Conservation (phyloP, 2,888 invertebrate species). For the Nemoura dubitans region DNA sequence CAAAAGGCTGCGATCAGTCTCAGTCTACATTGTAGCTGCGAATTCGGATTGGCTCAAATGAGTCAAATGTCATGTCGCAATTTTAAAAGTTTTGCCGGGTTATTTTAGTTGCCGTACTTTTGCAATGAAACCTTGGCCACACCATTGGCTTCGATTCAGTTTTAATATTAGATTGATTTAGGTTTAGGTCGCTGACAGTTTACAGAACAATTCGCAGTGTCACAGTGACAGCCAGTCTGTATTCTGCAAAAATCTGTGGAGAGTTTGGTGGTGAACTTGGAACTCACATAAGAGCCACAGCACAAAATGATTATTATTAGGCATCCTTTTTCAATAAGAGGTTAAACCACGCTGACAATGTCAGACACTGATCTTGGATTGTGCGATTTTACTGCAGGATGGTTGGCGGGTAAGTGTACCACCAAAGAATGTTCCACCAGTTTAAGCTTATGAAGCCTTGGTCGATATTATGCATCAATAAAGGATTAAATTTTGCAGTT, state of each 20-base stretch:
- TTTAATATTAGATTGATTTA: neutral
- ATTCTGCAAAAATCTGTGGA: neutral
- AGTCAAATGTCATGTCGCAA: neutral
- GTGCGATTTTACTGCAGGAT: constrained; percentile 66
- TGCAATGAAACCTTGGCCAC: neutral
- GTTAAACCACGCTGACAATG: neutral
- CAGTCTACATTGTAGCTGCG: too few relatives aligned
- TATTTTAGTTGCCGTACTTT: neutral
- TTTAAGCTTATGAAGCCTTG: too few relatives aligned
- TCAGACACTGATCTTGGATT: constrained; percentile 34
- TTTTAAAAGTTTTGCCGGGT: neutral
- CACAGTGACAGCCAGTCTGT: neutral
- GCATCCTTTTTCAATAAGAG: neutral
- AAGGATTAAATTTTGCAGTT: too few relatives aligned
- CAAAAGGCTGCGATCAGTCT: neutral
- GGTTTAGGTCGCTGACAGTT: constrained; percentile 7
- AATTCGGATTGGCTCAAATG: neutral
- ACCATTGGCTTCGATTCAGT: neutral
- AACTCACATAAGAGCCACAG: neutral
- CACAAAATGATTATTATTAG: neutral
- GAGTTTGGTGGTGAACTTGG: too few relatives aligned
- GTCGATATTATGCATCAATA: too few relatives aligned
- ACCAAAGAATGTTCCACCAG: too few relatives aligned
- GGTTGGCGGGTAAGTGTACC: constrained; percentile 63
- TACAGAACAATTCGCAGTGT: neutral